A percentile compares a stretch with the other conserved stretches of the same genome.
These are phyloP conservation scores for Triplophysa tibetana DNA, from an alignment of 2,113 vertebrate species.

Conservation along the genomic window DNA sequence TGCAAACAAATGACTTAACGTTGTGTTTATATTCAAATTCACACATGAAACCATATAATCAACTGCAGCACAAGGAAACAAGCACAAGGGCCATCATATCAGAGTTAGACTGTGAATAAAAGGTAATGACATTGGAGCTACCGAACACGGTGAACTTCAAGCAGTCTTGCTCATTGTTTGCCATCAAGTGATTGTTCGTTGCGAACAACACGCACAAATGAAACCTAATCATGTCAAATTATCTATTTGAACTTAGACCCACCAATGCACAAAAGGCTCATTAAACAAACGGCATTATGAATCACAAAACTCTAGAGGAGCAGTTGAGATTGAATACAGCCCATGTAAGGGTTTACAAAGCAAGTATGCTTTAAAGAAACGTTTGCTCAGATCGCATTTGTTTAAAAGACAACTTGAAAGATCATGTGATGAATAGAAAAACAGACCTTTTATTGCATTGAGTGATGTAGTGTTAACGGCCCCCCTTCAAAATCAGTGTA, in stretches of 20 bases:
- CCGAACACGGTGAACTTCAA: not conserved
- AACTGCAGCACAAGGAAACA: conserved; percentile 1
- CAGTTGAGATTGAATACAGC: not conserved
- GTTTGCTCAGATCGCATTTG: not conserved
- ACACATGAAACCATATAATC: conserved; percentile 38
- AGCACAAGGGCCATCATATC: conserved; percentile 37
- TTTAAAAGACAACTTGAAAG: not conserved
- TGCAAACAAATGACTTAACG: conserved; percentile 12
- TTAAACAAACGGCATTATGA: conserved; percentile 2
- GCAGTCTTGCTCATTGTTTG: not conserved
- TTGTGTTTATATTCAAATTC: conserved; percentile 25
- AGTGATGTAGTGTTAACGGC: not conserved
- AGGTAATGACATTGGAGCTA: conserved; percentile 25
- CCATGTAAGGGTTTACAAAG: not conserved
- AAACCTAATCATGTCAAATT: conserved; percentile 5
- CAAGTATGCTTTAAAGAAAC: not conserved
- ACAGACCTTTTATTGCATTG: not conserved
- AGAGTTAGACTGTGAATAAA: conserved; percentile 32
- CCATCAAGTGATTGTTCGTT: not conserved
- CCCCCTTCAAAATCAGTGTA: conserved; percentile 7
- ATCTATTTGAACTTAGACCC: not conserved
- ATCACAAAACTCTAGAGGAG: not conserved
- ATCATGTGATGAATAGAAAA: not conserved
- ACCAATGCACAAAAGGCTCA: not conserved
- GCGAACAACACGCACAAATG: conserved; percentile 5